Base-by-base conservation (phyloP, 2,113 vertebrate species). In the Myocastor coypus region DNA sequence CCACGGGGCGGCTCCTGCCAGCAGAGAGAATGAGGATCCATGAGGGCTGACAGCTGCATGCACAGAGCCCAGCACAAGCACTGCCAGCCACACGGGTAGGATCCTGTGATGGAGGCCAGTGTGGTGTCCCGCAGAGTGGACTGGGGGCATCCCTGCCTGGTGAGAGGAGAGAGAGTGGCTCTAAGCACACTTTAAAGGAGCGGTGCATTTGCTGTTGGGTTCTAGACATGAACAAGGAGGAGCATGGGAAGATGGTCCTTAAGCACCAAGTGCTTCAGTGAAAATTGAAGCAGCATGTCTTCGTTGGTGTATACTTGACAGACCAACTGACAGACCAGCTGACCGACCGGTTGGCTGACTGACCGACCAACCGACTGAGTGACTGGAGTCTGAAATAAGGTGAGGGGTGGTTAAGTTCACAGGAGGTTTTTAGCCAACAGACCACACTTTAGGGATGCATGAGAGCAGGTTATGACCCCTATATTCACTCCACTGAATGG, bases 1-100 rank as follows among this genome's bases (percentile, higher is more conserved):
- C 24, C 16, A 4, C 1, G 46, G 26, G 30, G 84, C 80, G 81
- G 90, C 3, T 59, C 55, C 55, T 24, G 12, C 34, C 14, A n/a
- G 19, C 34, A 4, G 40, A 37, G n/a, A 63, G 14, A 20, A 20
- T 1, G 14, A 77, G 73, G 40, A 80, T 85, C 32, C 32, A 42
- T 0, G 0, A 3, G 12, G 24, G 37, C 57, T 14, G 1, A 16
- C 7, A 46, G 73, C 0, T 66, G 42, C 3, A n/a, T 5, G 2
- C 52, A 19, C 3, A 13, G 37, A 1, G 1, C 13, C 42, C 50
- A 24, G 20, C 28, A n/a, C 20, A 37, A 13, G 34, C n/a, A 30
- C 8, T 6, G 0, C 71, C 0, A 1, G 37, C 16, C 1, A 40
- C 10, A 24, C 0, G 7, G 22, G 50, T 30, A 59, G 77, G 12